phyloP scores from a whole-genome alignment of 2,113 vertebrate species.

The Scomber colias region DNA sequence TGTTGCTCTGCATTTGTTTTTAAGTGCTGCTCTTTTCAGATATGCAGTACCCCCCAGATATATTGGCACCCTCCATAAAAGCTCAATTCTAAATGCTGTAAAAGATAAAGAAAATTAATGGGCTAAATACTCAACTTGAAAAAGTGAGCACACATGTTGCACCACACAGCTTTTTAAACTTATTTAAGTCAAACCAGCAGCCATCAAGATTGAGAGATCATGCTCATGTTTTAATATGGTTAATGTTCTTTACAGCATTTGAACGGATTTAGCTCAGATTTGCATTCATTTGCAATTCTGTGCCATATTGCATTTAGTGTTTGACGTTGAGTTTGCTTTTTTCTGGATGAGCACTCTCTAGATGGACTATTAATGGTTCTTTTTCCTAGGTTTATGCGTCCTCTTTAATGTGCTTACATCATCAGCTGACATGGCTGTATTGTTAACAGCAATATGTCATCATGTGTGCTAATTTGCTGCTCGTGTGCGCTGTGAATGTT shows the following conservation, averaged over 20 bases:
- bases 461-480: constrained; percentile 9
- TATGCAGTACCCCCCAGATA: constrained; percentile 29
- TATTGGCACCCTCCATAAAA: constrained; percentile 33
- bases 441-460: constrained; percentile 49
- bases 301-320: constrained; percentile 17
- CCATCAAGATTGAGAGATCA: constrained; percentile 46
- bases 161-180: constrained; percentile 34
- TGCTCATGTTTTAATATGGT: constrained; percentile 36
- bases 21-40: constrained; percentile 43
- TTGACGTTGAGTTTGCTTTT: constrained; percentile 39
- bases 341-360: constrained; percentile 17
- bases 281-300: constrained; percentile 31
- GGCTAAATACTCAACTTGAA: constrained; percentile 15
- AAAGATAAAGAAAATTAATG: constrained; percentile 44
- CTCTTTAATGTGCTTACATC: constrained; percentile 53
- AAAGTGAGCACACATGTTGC: constrained; percentile 14
- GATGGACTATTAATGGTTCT: constrained; percentile 44
- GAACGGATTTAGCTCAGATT: constrained; percentile 30
- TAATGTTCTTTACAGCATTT: constrained; percentile 39
- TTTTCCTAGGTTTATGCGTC: constrained; percentile 31
- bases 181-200: constrained; percentile 42
- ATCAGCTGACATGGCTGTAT: constrained; percentile 38
- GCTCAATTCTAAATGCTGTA: constrained; percentile 11
- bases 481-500: constrained; percentile 14
- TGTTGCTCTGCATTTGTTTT: constrained; percentile 16